Base-by-base conservation (phyloP, 2,888 invertebrate species). In the Heteropelma amictum region DNA sequence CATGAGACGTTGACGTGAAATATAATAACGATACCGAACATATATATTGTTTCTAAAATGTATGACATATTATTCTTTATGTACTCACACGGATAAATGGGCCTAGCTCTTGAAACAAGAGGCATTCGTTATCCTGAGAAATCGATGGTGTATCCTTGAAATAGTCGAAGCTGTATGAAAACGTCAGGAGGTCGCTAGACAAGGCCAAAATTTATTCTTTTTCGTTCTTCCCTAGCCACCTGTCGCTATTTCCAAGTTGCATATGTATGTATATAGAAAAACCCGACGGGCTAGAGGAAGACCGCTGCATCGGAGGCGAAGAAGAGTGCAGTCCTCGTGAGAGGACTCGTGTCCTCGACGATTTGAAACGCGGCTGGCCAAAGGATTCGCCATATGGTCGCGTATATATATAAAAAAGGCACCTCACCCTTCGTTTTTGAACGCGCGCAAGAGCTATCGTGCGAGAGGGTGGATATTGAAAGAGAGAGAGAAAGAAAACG, bases 381-480 rank as follows among this genome's bases (percentile, higher is more conserved):
- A 87, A 87, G 86, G 85, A 87, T 87, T 88, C 86, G 86, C 88
- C 88, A 88, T 88, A 88, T 88, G 88, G 87, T 81, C 79, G 68
- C 70, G 56, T 45, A 67, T 65, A n/a, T n/a, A 65, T 40, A 58
- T 56, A 54, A 61, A 54, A 70, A 53, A 40, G 67, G 51, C 28
- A 45, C 67, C 51, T 53, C 61, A 38, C 35, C 54, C 33, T 33
- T 8, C 40, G 26, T 47, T 70, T 54, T 60, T 47, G 40, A 54
- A 53, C 58, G 58, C 60, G 60, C 38, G 63, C 3, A 21, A 63
- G 38, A 64, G 51, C 38, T 63, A 10, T 51, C 6, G 51, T 51
- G 49, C 47, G 23, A 35, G 61, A 61, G 61, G 49, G 63, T 28
- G 49, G 12, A 35, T 63, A 38, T 49, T 54, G 30, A 42, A 33